Evolutionary conservation across 2,797 vertebrate species (phyloP).

Genomic region (Argya squamiceps): DNA sequence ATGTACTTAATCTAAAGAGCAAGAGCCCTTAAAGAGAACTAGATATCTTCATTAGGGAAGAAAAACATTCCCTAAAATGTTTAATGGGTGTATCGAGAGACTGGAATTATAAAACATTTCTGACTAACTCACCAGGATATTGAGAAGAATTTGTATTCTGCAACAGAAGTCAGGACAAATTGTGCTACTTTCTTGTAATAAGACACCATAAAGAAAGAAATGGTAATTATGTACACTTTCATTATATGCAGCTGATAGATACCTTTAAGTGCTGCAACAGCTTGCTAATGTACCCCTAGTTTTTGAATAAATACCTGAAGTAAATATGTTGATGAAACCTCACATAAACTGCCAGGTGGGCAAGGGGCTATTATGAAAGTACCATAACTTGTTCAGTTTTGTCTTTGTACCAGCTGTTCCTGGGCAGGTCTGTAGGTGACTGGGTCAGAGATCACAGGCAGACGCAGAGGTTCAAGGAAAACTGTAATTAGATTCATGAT

Average conservation of each 20-base stretch:
- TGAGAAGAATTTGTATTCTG: not conserved
- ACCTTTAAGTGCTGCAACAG: constrained; percentile 48
- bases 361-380: constrained; percentile 18
- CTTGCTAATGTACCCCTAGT: constrained; percentile 56
- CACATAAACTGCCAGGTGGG: constrained; percentile 42
- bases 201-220: constrained; percentile 42
- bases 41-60: not conserved
- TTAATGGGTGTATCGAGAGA: not conserved
- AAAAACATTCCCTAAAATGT: not conserved
- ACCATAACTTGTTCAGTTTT: not conserved
- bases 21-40: not conserved
- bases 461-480: not conserved
- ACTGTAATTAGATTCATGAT: not conserved
- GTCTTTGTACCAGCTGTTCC: not conserved
- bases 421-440: not conserved
- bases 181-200: not conserved
- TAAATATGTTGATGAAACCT: constrained; percentile 47
- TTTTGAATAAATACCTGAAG: constrained; percentile 60
- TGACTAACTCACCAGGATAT: not conserved
- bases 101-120: not conserved
- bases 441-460: not conserved
- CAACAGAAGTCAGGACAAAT: not conserved
- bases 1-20: not conserved
- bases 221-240: constrained; percentile 23
- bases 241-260: constrained; percentile 27